Conservation (phyloP, 1,140 invertebrate genomes). For the Oncopodura yosiiana region DNA sequence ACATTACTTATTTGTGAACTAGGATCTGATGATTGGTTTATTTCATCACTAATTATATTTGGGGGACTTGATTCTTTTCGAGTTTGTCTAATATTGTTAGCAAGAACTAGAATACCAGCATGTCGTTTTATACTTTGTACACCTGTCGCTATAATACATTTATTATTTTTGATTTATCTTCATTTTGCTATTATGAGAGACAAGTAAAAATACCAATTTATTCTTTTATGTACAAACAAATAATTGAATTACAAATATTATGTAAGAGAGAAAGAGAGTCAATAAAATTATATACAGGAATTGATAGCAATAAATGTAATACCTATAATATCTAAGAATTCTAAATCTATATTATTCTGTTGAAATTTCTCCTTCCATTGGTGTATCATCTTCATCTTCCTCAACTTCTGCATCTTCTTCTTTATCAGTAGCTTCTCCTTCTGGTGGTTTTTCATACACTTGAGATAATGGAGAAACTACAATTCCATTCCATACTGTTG, state of each 20-base stretch:
- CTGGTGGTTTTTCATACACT: slow-evolving; percentile 66
- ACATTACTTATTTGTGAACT: slow-evolving; percentile 41
- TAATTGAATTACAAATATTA: too few relatives aligned
- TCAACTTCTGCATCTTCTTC: slow-evolving; percentile 46
- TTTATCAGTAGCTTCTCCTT: slow-evolving; percentile 50
- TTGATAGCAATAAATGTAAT: too few relatives aligned
- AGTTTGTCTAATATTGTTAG: slow-evolving; percentile 41
- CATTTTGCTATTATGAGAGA: slow-evolving; percentile 44
- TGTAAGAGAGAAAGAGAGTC: too few relatives aligned
- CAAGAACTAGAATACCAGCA: slow-evolving; percentile 41
- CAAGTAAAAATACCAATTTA: neutral
- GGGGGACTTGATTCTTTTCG: slow-evolving; percentile 42
- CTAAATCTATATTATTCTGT: too few relatives aligned
- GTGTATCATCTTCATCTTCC: too few relatives aligned
- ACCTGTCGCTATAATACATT: slow-evolving; percentile 40
- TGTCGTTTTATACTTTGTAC: slow-evolving; percentile 43
- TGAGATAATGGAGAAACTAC: slow-evolving; percentile 83
- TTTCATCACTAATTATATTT: slow-evolving; percentile 41
- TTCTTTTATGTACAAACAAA: neutral
- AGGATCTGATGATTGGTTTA: slow-evolving; percentile 42
- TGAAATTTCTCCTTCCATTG: too few relatives aligned
- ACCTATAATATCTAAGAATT: too few relatives aligned
- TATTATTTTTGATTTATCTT: slow-evolving; percentile 43
- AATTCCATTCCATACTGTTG: slow-evolving; percentile 83
- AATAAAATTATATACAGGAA: too few relatives aligned